Conservation (phyloP, 2,888 invertebrate genomes). For the Volucella zonaria region DNA sequence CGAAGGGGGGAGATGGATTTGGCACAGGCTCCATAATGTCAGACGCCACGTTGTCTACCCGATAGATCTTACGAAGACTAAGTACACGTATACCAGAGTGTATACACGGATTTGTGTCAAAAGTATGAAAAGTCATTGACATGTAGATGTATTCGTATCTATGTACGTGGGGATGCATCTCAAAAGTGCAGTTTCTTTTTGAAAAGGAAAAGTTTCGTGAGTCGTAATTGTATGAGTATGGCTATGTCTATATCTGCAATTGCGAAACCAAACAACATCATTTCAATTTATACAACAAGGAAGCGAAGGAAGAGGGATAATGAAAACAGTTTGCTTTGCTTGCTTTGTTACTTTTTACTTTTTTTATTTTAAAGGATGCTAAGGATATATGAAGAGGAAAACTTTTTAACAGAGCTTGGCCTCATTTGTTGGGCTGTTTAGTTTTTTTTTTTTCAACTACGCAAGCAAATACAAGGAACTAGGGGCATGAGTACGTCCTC, state of each 20-base stretch:
- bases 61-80: constrained; percentile 30
- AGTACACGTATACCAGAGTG: constrained; percentile 20
- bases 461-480: not conserved
- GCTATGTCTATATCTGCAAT: constrained; percentile 13
- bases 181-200: constrained; percentile 24
- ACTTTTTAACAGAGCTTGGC: constrained; percentile 62
- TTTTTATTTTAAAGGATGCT: constrained; percentile 39
- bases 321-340: constrained; percentile 40
- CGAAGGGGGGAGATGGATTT: constrained; percentile 38
- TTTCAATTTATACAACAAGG: constrained; percentile 25
- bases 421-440: constrained; percentile 42
- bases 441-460: constrained; percentile 43
- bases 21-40: constrained; percentile 61
- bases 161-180: constrained; percentile 15
- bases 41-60: constrained; percentile 64
- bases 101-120: constrained; percentile 60
- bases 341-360: not conserved
- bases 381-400: constrained; percentile 41
- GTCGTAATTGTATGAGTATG: constrained; percentile 2
- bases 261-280: constrained; percentile 65
- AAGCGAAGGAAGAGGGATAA: constrained; percentile 11
- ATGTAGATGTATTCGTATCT: constrained; percentile 16
- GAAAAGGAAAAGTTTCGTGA: constrained; percentile 5
- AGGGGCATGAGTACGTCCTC: not conserved
- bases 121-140: constrained; percentile 67